A percentile compares a stretch with the other conserved stretches of the same genome.
phyloP scores from a whole-genome alignment of 2,888 invertebrate species.

The Cyrtodaria siliqua region DNA sequence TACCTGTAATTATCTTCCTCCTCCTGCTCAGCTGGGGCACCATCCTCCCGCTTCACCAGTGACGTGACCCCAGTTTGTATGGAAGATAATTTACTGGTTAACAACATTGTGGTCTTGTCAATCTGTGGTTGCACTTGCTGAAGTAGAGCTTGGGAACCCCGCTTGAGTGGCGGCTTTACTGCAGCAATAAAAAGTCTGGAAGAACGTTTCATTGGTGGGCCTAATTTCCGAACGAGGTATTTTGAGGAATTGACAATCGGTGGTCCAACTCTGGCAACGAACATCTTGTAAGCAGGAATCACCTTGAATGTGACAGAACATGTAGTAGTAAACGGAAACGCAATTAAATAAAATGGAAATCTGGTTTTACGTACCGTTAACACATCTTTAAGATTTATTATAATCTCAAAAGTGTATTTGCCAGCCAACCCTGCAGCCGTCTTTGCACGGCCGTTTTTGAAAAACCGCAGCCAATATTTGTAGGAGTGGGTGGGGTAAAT shows the following conservation, averaged over 20 bases:
- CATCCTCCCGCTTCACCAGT: slow-evolving; percentile 6
- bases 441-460: no score
- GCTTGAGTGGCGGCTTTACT: slow-evolving; percentile 27
- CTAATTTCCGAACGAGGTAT: slow-evolving; percentile 27
- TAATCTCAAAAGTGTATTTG: no score
- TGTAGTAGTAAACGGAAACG: background rate
- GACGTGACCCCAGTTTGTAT: background rate
- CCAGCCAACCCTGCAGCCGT: no score
- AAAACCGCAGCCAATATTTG: no score
- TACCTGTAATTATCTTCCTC: slow-evolving; percentile 52
- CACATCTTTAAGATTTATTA: background rate
- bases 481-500: no score
- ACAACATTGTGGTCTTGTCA: slow-evolving; percentile 7
- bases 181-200: slow-evolving; percentile 19
- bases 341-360: background rate
- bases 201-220: slow-evolving; percentile 28
- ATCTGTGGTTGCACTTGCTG: slow-evolving; percentile 4
- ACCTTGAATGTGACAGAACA: slow-evolving; percentile 23
- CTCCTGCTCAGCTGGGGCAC: slow-evolving; percentile 26
- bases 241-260: slow-evolving; percentile 33
- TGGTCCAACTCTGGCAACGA: slow-evolving; percentile 36
- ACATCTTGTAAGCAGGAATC: slow-evolving; percentile 40
- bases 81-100: background rate
- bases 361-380: background rate
- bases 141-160: slow-evolving; percentile 9